Evolutionary conservation across 2,888 invertebrate species (phyloP).

Genomic region (Mimachlamys varia): DNA sequence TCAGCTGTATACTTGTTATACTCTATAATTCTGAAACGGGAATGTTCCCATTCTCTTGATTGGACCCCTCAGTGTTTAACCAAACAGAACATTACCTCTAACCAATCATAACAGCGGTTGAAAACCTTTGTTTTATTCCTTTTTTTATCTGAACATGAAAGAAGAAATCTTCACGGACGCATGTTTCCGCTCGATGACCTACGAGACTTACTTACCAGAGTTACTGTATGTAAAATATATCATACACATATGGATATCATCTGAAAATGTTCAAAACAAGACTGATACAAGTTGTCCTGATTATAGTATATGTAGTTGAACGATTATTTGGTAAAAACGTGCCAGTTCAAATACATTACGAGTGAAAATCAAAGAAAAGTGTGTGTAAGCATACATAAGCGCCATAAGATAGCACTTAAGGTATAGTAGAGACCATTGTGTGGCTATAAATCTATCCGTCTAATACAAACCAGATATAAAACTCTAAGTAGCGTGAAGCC

Average conservation of each 20-base stretch:
- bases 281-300: not conserved
- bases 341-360: not conserved
- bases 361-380: not conserved
- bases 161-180: not conserved
- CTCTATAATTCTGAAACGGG: not conserved
- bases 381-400: not conserved
- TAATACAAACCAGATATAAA: not conserved
- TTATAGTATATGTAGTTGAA: not conserved
- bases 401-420: not conserved
- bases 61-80: slow-evolving; percentile 38
- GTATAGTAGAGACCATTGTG: not conserved
- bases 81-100: slow-evolving; percentile 47
- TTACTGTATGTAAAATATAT: too few relatives aligned
- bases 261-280: not conserved
- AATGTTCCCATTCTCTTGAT: not conserved
- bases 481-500: not conserved
- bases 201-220: not conserved
- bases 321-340: not conserved
- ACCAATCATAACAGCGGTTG: slow-evolving; percentile 14
- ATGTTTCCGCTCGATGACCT: not conserved
- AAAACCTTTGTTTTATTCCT: not conserved
- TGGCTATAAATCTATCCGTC: not conserved
- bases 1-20: not conserved
- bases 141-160: not conserved
- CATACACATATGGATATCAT: not conserved